phyloP scores from a whole-genome alignment of 2,888 invertebrate species.

The Keiferia lycopersicella region DNA sequence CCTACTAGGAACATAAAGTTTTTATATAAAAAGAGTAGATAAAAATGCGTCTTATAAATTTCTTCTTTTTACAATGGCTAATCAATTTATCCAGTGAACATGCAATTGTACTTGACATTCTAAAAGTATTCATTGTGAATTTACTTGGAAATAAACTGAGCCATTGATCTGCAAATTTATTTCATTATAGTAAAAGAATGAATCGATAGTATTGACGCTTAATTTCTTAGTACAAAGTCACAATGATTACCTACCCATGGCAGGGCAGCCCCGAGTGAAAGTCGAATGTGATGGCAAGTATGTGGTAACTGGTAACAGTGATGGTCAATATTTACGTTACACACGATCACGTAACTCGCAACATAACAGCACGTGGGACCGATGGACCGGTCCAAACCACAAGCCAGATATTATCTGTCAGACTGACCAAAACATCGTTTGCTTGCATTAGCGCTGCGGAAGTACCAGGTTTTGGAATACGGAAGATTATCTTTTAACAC shows the following conservation, averaged over 20 bases:
- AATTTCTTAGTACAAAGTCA: background rate
- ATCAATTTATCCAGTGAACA: no score
- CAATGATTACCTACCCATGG: background rate
- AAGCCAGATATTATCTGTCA: background rate
- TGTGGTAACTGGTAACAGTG: conserved; percentile 40
- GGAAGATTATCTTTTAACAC: background rate
- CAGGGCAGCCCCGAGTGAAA: conserved; percentile 31
- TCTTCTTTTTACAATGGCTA: no score
- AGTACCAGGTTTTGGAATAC: conserved; percentile 1
- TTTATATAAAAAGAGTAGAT: no score
- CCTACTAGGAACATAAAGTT: no score
- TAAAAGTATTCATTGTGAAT: no score
- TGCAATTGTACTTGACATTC: no score
- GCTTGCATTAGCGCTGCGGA: background rate
- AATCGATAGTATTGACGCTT: conserved; percentile 27
- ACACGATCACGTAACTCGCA: background rate
- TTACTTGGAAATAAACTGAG: no score
- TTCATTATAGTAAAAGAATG: no score
- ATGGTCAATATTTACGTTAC: conserved; percentile 47
- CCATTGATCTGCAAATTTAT: no score
- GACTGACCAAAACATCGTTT: background rate
- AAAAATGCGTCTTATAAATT: no score
- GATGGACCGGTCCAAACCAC: background rate
- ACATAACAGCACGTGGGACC: conserved; percentile 4
- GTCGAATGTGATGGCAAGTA: conserved; percentile 32